These are phyloP conservation scores for Pangasius krempfi DNA, from an alignment of 2,797 vertebrate species.

Conservation along the genomic window DNA sequence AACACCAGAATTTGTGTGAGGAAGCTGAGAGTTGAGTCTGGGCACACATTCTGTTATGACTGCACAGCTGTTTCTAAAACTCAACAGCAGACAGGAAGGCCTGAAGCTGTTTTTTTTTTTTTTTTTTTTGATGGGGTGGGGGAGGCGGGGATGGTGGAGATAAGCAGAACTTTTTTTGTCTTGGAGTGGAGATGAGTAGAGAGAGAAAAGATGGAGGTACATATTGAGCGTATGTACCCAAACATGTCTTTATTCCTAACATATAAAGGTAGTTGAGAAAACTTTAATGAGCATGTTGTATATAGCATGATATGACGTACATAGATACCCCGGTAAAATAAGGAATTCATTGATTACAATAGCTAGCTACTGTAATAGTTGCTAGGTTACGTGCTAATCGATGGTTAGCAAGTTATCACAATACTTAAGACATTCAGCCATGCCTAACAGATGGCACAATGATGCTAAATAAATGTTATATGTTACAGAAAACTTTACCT, in stretches of 20 bases:
- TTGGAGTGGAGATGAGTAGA: neutral
- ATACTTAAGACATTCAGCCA: neutral
- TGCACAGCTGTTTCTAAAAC: constrained; percentile 62
- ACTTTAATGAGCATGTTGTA: neutral
- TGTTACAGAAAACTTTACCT: neutral
- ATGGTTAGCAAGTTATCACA: neutral
- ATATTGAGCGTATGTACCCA: neutral
- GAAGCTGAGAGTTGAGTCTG: constrained; percentile 54
- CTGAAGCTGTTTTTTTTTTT: constrained; percentile 42
- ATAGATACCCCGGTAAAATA: neutral
- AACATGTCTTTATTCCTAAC: neutral
- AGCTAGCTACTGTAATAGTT: neutral
- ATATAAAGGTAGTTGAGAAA: neutral
- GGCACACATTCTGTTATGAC: constrained; percentile 60
- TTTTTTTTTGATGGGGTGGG: neutral
- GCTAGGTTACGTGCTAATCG: neutral
- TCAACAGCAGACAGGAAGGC: constrained; percentile 56
- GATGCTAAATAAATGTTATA: neutral
- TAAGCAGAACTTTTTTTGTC: neutral
- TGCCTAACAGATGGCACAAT: neutral
- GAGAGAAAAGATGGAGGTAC: neutral
- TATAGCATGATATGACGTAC: neutral
- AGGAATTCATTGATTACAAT: neutral
- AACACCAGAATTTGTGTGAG: constrained; percentile 56
- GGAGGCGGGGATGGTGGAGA: neutral